A percentile compares a stretch with the other conserved stretches of the same genome.
Conservation (phyloP, 2,888 invertebrate species). For the Caradrina clavipalpis region DNA sequence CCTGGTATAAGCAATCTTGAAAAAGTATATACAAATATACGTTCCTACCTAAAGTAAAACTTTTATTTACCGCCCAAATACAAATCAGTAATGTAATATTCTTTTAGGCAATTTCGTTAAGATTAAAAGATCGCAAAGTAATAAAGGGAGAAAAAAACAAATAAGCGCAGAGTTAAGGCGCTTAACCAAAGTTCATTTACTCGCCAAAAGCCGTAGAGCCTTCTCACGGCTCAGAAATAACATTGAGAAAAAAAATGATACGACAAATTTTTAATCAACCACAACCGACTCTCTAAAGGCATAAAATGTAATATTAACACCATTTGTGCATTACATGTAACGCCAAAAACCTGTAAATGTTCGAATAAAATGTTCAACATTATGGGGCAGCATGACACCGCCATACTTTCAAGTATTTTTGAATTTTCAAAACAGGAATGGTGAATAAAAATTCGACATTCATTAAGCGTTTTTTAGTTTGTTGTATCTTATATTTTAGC, state of each 20-base stretch:
- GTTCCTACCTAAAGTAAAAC: not conserved
- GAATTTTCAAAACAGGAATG: slow-evolving; percentile 76
- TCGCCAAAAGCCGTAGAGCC: slow-evolving; percentile 60
- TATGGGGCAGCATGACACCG: slow-evolving; percentile 82
- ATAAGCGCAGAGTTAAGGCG: slow-evolving; percentile 54
- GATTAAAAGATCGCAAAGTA: slow-evolving; percentile 59
- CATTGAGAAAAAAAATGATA: slow-evolving; percentile 72
- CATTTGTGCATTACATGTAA: slow-evolving; percentile 84
- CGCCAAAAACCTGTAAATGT: slow-evolving; percentile 79
- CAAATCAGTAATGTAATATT: slow-evolving; percentile 43
- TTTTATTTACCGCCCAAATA: slow-evolving; percentile 22
- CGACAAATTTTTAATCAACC: slow-evolving; percentile 83
- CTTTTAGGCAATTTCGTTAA: slow-evolving; percentile 34
- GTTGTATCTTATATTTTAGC: slow-evolving; percentile 81
- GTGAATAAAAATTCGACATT: slow-evolving; percentile 82
- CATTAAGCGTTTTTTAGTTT: slow-evolving; percentile 78
- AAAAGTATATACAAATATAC: not conserved
- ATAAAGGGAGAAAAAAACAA: slow-evolving; percentile 61
- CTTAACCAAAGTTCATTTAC: slow-evolving; percentile 57
- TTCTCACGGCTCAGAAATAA: slow-evolving; percentile 66
- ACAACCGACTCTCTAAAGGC: slow-evolving; percentile 74
- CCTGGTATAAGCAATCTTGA: not conserved
- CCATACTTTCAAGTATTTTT: slow-evolving; percentile 76
- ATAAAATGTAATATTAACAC: slow-evolving; percentile 87
- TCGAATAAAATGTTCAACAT: slow-evolving; percentile 82